Base-by-base conservation (phyloP, 2,888 invertebrate genomes). In the Elgonia sp. region DNA sequence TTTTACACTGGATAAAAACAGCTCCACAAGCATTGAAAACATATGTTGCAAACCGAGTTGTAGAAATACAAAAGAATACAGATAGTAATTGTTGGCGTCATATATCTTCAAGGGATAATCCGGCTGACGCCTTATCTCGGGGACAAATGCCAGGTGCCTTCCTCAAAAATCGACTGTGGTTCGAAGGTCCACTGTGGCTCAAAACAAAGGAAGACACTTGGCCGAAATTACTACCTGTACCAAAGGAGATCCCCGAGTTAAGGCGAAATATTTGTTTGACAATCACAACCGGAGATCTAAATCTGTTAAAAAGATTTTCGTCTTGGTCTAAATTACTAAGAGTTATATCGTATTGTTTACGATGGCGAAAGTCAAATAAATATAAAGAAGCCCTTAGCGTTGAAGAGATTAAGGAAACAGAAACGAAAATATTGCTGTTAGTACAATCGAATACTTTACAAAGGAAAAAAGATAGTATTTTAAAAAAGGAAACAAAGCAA, bases 1-100 rank as follows among this genome's bases (percentile, higher is more conserved):
- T 7, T 0, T 29, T 75, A 0, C 21, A 39, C 16, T 75, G 75
- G 75, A 46, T 75, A 0, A 75, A 75, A 14, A 60, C 42, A 20
- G 20, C 60, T 7, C 62, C 75, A 12, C 62, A 75, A 7, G 6
- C 8, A 29, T 20, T 75, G 2, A 60, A 75, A 20, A 6, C 20
- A 9, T 75, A 60, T 42, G 60, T 75, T 0, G 62, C 75, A 1
- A 75, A 75, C 29, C 8, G 75, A 12, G 37, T 75, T 12, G 4
- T 42, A 0, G 62, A 12, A 37, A 62, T 62, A 62, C 62, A 37
- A 37, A 16, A 62, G 0, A 21, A 10, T 14, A 62, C 62, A 0
- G 10, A 6, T 16, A 16, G 4, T 16, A 37, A 62, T 0, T 12
- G 3, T 8, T 73, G 73, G 73, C 37, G 55, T 0, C 73, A 73